These are phyloP conservation scores for Eupeodes latifasciatus DNA, from an alignment of 2,888 invertebrate genomes.

Conservation along the genomic window DNA sequence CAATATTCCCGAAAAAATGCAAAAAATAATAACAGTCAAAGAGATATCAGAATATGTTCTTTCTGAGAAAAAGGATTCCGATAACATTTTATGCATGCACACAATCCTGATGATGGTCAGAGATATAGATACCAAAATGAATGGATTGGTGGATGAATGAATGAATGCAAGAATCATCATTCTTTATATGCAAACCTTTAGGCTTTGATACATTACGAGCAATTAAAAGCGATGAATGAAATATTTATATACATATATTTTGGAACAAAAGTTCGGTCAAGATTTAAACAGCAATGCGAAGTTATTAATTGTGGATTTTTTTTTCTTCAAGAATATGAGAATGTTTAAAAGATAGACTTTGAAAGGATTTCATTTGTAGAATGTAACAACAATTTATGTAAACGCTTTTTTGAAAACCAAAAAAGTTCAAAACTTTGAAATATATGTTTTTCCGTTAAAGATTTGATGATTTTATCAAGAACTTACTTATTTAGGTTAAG, in stretches of 20 bases:
- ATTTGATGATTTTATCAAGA: no score
- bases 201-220: slow-evolving; percentile 31
- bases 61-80: background rate
- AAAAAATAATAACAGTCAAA: background rate
- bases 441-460: no score
- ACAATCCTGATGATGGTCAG: background rate
- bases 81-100: background rate
- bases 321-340: background rate
- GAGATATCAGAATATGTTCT: background rate
- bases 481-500: no score
- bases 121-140: background rate
- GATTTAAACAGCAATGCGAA: background rate
- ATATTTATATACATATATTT: background rate
- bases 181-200: background rate
- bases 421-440: no score
- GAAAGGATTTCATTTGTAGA: no score
- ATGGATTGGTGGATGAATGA: background rate
- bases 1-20: slow-evolving; percentile 4
- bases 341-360: no score
- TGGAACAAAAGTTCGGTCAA: background rate
- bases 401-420: no score
- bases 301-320: background rate
- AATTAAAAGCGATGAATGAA: slow-evolving; percentile 23
- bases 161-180: background rate
- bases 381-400: no score